These are phyloP conservation scores for Arenaria interpres DNA, from an alignment of 2,113 vertebrate genomes.

Conservation along the genomic window DNA sequence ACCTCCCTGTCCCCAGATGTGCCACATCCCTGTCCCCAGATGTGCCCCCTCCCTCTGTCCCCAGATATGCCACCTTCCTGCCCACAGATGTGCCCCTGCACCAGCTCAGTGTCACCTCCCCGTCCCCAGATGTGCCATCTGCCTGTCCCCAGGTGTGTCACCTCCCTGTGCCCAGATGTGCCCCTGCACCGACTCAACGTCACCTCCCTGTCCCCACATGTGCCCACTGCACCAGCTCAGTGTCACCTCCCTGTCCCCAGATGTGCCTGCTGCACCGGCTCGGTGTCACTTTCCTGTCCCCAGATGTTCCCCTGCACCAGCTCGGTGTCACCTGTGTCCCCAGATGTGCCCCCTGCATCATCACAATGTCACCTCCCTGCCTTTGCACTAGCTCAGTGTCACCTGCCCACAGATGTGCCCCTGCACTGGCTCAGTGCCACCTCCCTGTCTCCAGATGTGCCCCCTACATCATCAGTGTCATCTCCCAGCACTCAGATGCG, in stretches of 20 bases:
- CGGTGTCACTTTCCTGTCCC: fast-evolving
- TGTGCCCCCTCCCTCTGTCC: fast-evolving
- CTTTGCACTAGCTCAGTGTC: too few relatives aligned
- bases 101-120: background rate
- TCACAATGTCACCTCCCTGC: background rate
- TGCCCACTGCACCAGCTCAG: fast-evolving
- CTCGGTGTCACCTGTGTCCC: background rate
- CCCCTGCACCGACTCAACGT: too few relatives aligned
- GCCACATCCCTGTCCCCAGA: too few relatives aligned
- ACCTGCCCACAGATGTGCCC: background rate
- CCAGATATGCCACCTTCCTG: background rate
- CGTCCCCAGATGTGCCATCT: background rate
- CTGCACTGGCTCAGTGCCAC: fast-evolving
- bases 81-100: background rate
- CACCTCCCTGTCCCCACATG: too few relatives aligned
- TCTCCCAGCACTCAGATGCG: too few relatives aligned
- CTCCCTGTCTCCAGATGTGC: background rate
- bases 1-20: background rate
- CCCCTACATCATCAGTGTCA: too few relatives aligned
- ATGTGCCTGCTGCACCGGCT: background rate
- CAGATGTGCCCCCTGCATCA: background rate
- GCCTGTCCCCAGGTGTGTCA: too few relatives aligned
- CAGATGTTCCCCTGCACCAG: background rate
- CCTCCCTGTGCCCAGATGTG: too few relatives aligned
- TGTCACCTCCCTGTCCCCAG: background rate